A percentile compares a stretch with the other conserved stretches of the same genome.
These are phyloP conservation scores for Xiphias gladius DNA, from an alignment of 2,113 vertebrate species.

Conservation along the genomic window DNA sequence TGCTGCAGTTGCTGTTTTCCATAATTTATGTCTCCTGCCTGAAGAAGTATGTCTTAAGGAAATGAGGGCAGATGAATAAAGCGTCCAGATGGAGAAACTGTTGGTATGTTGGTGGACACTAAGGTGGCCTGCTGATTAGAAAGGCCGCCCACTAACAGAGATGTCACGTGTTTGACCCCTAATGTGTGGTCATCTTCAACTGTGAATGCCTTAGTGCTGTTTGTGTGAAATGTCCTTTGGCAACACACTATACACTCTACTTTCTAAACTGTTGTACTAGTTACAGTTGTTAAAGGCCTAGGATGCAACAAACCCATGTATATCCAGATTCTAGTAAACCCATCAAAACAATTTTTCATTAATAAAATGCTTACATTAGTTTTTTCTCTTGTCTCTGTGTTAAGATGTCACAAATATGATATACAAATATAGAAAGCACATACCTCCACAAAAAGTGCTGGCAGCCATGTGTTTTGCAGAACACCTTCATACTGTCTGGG, in stretches of 20 bases:
- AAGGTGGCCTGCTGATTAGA: constrained; percentile 17
- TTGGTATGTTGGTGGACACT: constrained; percentile 21
- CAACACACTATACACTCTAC: background rate
- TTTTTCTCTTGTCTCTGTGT: background rate
- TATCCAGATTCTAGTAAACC: background rate
- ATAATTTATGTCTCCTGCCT: constrained; percentile 56
- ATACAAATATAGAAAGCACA: background rate
- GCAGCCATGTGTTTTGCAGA: background rate
- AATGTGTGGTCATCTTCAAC: constrained; percentile 7
- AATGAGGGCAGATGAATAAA: constrained; percentile 59
- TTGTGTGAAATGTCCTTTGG: background rate
- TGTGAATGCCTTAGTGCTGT: background rate
- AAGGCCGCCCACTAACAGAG: constrained; percentile 29
- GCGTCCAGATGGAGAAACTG: constrained; percentile 26
- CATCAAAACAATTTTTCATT: background rate
- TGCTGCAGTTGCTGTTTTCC: constrained; percentile 49
- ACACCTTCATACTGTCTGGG: background rate
- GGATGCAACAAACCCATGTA: background rate
- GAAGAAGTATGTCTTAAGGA: constrained; percentile 43
- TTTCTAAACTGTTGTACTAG: background rate
- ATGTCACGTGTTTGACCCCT: constrained; percentile 30
- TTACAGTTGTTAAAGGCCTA: background rate
- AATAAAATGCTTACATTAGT: background rate
- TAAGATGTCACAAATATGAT: background rate
- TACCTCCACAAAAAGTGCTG: background rate